A percentile compares a stretch with the other conserved stretches of the same genome.
phyloP scores from a whole-genome alignment of 2,797 vertebrate genomes.

The Amblyraja radiata region DNA sequence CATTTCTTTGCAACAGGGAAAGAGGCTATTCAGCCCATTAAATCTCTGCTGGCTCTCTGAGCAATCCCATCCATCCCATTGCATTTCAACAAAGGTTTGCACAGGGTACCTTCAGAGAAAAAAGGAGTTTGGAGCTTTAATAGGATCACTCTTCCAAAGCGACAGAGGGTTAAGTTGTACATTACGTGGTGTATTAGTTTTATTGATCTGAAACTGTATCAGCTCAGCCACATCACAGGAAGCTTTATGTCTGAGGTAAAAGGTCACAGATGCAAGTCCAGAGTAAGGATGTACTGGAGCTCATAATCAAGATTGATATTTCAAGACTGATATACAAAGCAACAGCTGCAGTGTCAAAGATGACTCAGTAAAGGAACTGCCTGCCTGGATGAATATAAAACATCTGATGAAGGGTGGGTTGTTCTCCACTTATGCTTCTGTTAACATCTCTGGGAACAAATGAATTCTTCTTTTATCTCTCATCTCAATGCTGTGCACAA shows the following conservation, averaged over 20 bases:
- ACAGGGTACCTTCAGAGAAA: background rate
- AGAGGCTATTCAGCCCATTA: too few relatives aligned
- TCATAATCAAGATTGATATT: background rate
- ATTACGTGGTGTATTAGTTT: background rate
- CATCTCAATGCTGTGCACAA: too few relatives aligned
- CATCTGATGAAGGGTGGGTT: background rate
- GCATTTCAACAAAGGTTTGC: too few relatives aligned
- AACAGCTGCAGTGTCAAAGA: background rate
- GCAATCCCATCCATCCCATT: too few relatives aligned
- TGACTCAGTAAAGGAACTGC: background rate
- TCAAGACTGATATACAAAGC: background rate
- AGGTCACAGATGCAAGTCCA: background rate
- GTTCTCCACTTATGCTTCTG: background rate
- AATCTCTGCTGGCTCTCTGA: too few relatives aligned
- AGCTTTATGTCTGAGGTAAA: background rate
- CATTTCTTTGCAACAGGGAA: too few relatives aligned
- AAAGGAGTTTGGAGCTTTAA: background rate
- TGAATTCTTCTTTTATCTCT: background rate
- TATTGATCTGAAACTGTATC: background rate
- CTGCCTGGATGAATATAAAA: background rate
- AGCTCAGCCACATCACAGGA: background rate
- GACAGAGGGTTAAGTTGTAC: background rate
- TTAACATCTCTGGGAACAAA: background rate
- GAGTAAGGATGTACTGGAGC: background rate
- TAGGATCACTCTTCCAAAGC: background rate